Evolutionary conservation across 2,113 vertebrate species (phyloP), one percentile per base, ranked within the genome.

Genomic region (Archocentrus centrarchus): DNA sequence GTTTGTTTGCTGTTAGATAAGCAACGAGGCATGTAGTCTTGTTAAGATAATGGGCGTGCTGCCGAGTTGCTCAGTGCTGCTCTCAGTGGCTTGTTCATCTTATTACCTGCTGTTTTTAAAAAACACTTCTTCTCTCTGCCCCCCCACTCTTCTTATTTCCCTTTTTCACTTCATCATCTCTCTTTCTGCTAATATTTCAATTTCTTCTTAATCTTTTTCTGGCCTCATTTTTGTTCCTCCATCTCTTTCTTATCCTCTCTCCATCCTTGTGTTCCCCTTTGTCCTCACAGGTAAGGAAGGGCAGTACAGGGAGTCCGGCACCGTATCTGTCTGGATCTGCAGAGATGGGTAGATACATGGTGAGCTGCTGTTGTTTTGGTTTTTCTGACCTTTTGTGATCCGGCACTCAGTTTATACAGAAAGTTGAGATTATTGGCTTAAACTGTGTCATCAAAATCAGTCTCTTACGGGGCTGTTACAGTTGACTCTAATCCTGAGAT

Each of bases 311-410:
- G 0, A 95, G 97, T 90, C 96, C 97, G 80, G 95, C 96, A 76
- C 93, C 97, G 0, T 96, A 98, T 92, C 95, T 97, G 41, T 97
- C 97, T 4, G 96, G 96, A 84, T 95, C 97, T 0, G 94, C 96
- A 10, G 98, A 99, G 27, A 94, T 97, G 93, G 95, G 97, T 89
- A 96, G 98, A 92, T 98, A 99, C 83, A 95, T 97, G 97, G 98
- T 98, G 95, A 97, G 0, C 64, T 15, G 1, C 18, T 18, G n/a
- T 17, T 47, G 75, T 11, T 64, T 24, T 11, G 39, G 3, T 64
- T 75, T 8, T 41, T 11, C 2, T 17, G 47, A 50, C 15, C 11
- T 66, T 55, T 75, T 75, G 32, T 32, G 47, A 32, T 73, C 4
- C 22, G 6, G 5, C 55, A 14, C 6, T 53, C n/a, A 18, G 30